Evolutionary conservation across 2,888 invertebrate genomes (phyloP), one percentile per base, ranked within the genome.

Genomic region (Caenorhabditis afra): DNA sequence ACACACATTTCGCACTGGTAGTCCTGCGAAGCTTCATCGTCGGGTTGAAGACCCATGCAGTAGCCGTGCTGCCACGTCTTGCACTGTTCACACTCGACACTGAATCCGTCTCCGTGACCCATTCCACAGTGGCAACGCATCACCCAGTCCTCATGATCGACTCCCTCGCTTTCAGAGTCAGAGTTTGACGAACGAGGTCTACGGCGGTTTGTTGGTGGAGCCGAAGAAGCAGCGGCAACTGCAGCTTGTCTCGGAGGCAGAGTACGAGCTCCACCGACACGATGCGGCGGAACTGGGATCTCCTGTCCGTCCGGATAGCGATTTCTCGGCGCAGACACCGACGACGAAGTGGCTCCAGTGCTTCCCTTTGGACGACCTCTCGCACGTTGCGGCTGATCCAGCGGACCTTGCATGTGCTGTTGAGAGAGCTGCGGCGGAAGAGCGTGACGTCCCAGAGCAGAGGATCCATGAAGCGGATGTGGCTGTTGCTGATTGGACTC

Each of bases 101-200:
- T 59, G 8, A 37, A 29, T 14, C 74, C 74, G 16, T 44, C 57
- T 3, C 59, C 53, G 55, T 79, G 79, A 5, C 35, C 45, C 74
- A 79, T 74, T 65, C 50, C 74, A 35, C 79, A 79, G 23, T 79
- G 68, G n/a, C 79, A 79, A 20, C 79, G 37, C 79, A 79, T 79
- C 50, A 14, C 45, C 79, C 79, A 79, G 20, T 47, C 47, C 35
- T 68, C 64, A 47, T 70, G 41, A 0, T 52, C 53, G 8, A 71
- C 39, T 20, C 59, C 68, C 7, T 79, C 79, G 23, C 64, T 68
- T 29, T 79, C 79, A 11, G 79, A 79, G 29, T 74, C 79, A 23
- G 79, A 79, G 20, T 79, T 47, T 12, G 53, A 35, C 16, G 53
- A 35, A 4, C 18, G 1, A 0, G 14, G 44, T 45, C 45, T 61